These are phyloP conservation scores for Doris montereyensis DNA, from an alignment of 2,888 invertebrate species.

Conservation along the genomic window DNA sequence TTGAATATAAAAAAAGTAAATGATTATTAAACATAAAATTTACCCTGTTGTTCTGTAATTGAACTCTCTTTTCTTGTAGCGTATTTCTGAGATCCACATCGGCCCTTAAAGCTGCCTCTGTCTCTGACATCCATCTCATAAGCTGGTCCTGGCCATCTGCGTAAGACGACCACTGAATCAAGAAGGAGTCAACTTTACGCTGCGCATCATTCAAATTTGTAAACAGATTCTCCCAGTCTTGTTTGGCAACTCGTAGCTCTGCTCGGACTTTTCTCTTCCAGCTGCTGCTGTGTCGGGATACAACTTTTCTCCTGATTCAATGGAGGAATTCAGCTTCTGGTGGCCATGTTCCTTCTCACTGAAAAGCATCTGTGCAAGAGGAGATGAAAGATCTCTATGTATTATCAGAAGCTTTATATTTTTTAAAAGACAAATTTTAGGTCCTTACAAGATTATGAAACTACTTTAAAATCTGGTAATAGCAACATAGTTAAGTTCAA, in stretches of 20 bases:
- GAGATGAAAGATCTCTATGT: too few species aligned
- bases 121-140: slow-evolving; percentile 83
- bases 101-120: slow-evolving; percentile 82
- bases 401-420: too few species aligned
- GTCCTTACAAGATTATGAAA: too few species aligned
- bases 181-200: slow-evolving; percentile 86
- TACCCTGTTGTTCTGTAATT: slow-evolving; percentile 85
- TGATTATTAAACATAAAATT: not conserved
- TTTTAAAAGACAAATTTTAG: too few species aligned
- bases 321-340: slow-evolving; percentile 84
- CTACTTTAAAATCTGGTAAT: too few species aligned
- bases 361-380: slow-evolving; percentile 80
- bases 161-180: slow-evolving; percentile 93
- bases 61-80: slow-evolving; percentile 90
- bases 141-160: slow-evolving; percentile 88
- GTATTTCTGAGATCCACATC: slow-evolving; percentile 90
- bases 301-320: slow-evolving; percentile 90
- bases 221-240: slow-evolving; percentile 74
- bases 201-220: slow-evolving; percentile 85
- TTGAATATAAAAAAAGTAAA: not conserved
- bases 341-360: slow-evolving; percentile 86
- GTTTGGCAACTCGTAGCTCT: slow-evolving; percentile 77
- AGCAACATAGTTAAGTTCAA: too few species aligned
- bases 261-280: slow-evolving; percentile 87
- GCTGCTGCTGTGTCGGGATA: slow-evolving; percentile 89